Conservation (phyloP, 2,113 vertebrate genomes). For the Mustela nigripes region DNA sequence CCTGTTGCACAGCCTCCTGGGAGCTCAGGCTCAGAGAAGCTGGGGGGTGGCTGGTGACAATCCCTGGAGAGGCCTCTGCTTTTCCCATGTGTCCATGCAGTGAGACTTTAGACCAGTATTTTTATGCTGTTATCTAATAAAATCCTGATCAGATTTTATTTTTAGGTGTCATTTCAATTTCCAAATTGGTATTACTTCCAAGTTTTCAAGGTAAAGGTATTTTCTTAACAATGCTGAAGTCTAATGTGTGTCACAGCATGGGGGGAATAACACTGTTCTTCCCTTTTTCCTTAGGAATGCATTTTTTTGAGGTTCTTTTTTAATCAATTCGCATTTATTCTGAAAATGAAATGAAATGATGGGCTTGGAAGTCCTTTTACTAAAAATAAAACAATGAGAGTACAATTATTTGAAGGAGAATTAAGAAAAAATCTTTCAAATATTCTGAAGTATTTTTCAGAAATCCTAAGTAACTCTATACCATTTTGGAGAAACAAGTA, state of each 20-base stretch:
- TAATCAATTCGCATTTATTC: neutral
- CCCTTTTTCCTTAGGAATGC: neutral
- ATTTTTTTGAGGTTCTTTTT: neutral
- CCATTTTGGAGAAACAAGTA: neutral
- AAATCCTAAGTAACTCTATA: neutral
- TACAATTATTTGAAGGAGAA: neutral
- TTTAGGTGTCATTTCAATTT: neutral
- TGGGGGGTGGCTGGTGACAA: too few relatives aligned
- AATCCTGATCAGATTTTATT: neutral
- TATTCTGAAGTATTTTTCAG: neutral
- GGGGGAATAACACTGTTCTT: neutral
- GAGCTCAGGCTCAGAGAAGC: neutral
- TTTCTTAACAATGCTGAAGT: neutral
- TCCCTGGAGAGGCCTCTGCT: neutral
- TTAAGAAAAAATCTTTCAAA: neutral
- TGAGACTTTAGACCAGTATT: neutral
- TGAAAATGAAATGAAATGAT: neutral
- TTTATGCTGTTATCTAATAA: neutral
- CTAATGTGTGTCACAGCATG: neutral
- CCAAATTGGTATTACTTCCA: neutral
- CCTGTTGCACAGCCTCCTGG: neutral
- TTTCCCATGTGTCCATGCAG: neutral
- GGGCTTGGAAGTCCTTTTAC: neutral
- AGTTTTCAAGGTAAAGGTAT: neutral
- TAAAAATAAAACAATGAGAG: neutral